Conservation (phyloP, 2,113 vertebrate species). For the Protobothrops flavoviridis region DNA sequence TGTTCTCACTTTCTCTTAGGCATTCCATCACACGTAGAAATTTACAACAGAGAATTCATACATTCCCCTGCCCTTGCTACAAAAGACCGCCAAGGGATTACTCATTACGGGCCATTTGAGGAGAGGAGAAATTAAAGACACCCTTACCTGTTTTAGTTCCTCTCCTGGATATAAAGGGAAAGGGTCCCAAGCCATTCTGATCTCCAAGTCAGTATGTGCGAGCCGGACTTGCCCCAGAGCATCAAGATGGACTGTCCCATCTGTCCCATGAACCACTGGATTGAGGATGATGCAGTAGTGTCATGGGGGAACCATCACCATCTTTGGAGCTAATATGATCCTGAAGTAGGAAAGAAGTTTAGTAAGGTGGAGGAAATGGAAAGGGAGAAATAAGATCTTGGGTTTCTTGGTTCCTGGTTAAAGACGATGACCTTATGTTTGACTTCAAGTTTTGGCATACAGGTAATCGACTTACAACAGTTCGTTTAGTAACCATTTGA, state of each 20-base stretch:
- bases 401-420: background rate
- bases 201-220: slow-evolving; percentile 85
- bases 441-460: background rate
- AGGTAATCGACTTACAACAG: too few species aligned
- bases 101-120: background rate
- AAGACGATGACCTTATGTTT: background rate
- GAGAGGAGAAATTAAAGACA: background rate
- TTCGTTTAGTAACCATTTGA: too few species aligned
- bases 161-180: slow-evolving; percentile 86
- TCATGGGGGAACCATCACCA: slow-evolving; percentile 86
- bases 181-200: slow-evolving; percentile 84
- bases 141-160: slow-evolving; percentile 75
- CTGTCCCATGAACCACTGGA: slow-evolving; percentile 71
- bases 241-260: slow-evolving; percentile 69
- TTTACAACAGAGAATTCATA: background rate
- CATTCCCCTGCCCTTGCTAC: background rate
- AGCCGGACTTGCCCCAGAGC: slow-evolving; percentile 82
- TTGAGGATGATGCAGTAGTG: slow-evolving; percentile 85
- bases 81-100: background rate
- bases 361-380: background rate
- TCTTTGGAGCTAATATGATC: slow-evolving; percentile 76
- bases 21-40: background rate
- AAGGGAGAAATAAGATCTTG: background rate
- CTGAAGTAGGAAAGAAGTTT: slow-evolving; percentile 53
- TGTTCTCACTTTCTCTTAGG: background rate